phyloP scores from a whole-genome alignment of 2,797 vertebrate genomes.

The Xyrichtys novacula region DNA sequence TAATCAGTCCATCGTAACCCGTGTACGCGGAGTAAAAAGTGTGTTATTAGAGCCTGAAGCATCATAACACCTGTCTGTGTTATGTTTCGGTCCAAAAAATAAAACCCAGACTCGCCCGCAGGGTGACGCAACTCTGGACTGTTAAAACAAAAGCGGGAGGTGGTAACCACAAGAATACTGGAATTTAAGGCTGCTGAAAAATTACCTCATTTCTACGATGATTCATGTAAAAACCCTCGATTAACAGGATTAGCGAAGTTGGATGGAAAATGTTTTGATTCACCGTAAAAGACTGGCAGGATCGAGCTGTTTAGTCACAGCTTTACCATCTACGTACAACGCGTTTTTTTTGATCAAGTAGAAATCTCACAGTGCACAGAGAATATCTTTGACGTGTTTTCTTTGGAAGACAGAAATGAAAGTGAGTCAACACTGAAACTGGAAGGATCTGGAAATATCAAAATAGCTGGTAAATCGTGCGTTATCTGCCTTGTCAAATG shows the following conservation, averaged over 20 bases:
- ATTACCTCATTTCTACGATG: conserved; percentile 28
- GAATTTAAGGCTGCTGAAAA: conserved; percentile 32
- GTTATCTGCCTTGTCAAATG: conserved; percentile 14
- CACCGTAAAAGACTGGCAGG: background rate
- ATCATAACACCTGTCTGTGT: background rate
- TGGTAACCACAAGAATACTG: conserved; percentile 34
- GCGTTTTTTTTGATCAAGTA: conserved; percentile 24
- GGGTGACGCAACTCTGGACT: conserved; percentile 31
- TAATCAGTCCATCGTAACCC: background rate
- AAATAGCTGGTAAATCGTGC: conserved; percentile 34
- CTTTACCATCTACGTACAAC: background rate
- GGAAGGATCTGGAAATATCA: conserved; percentile 52
- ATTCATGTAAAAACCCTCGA: conserved; percentile 11
- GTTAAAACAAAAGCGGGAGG: conserved; percentile 34
- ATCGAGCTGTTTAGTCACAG: background rate
- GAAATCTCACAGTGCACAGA: conserved; percentile 29
- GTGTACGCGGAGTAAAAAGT: background rate
- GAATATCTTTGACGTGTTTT: conserved; percentile 42
- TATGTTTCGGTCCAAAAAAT: too few species aligned
- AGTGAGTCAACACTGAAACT: conserved; percentile 53
- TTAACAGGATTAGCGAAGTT: background rate
- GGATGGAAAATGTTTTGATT: background rate
- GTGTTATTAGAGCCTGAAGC: background rate
- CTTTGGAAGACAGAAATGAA: conserved; percentile 47
- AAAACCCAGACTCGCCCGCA: conserved; percentile 16